Evolutionary conservation across 2,888 invertebrate genomes (phyloP).

Genomic region (Lutraria lutraria): DNA sequence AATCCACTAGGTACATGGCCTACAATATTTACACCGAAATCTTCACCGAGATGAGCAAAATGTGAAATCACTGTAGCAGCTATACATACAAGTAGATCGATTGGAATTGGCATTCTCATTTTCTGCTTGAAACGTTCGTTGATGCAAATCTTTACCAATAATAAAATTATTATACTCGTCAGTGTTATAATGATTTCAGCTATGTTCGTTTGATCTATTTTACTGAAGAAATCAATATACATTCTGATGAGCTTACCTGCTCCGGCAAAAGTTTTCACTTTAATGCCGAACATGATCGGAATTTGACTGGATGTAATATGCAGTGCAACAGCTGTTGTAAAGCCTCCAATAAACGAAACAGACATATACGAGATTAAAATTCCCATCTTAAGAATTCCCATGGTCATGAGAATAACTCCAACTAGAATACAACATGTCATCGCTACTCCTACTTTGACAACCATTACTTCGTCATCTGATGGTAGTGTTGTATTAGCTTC

Average conservation of each 20-base stretch:
- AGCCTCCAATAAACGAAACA: conserved; percentile 76
- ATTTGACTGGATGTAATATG: conserved; percentile 75
- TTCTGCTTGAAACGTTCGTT: conserved; percentile 77
- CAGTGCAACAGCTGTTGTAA: conserved; percentile 75
- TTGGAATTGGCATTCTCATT: conserved; percentile 82
- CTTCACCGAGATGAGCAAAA: conserved; percentile 69
- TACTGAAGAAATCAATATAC: conserved; percentile 88
- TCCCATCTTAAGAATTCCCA: conserved; percentile 73
- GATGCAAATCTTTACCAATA: conserved; percentile 86
- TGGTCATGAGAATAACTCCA: conserved; percentile 69
- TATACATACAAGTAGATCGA: conserved; percentile 81
- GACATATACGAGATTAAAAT: conserved; percentile 76
- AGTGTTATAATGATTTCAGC: conserved; percentile 90
- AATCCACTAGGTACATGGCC: conserved; percentile 79
- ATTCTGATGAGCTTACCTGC: conserved; percentile 87
- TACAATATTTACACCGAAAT: conserved; percentile 70
- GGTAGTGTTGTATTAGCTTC: conserved; percentile 15
- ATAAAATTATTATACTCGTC: conserved; percentile 89
- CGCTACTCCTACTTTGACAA: conserved; percentile 45
- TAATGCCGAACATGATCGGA: conserved; percentile 67
- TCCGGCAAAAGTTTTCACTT: conserved; percentile 53
- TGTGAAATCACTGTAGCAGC: conserved; percentile 77
- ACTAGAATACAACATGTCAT: conserved; percentile 58
- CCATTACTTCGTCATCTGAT: conserved; percentile 44
- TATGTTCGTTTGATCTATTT: conserved; percentile 89